These are phyloP conservation scores for Megaceryle maxima DNA, from an alignment of 2,113 vertebrate species.

Conservation along the genomic window DNA sequence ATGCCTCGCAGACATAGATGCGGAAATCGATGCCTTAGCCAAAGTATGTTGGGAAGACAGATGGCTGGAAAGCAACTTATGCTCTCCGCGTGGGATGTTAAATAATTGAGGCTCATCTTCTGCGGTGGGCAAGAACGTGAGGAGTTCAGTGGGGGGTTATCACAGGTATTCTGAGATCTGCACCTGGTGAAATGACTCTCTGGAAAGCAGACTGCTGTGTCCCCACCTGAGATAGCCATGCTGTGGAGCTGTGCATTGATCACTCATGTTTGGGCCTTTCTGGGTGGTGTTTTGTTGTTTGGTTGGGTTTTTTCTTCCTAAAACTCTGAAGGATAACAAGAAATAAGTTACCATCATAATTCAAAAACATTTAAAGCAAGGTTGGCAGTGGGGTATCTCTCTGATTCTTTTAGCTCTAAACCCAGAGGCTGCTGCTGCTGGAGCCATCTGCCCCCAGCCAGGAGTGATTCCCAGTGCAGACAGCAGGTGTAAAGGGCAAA, in stretches of 20 bases:
- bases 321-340: neutral
- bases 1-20: conserved; percentile 81
- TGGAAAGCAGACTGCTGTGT: neutral
- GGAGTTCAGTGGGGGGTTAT: neutral
- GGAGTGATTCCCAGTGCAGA: neutral
- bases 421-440: neutral
- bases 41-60: conserved; percentile 51
- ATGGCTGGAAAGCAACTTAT: conserved; percentile 26
- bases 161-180: neutral
- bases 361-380: neutral
- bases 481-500: neutral
- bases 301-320: neutral
- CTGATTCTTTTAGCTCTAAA: neutral
- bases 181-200: neutral
- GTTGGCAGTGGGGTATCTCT: neutral
- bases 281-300: neutral
- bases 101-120: neutral
- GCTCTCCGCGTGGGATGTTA: neutral
- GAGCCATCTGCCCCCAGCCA: neutral
- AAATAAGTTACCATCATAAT: neutral
- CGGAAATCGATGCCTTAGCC: conserved; percentile 86
- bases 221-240: neutral
- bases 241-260: neutral
- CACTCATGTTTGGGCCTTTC: neutral
- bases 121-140: neutral